These are phyloP conservation scores for Drosophila diplacantha DNA, from an alignment of 2,888 invertebrate species.

Conservation along the genomic window DNA sequence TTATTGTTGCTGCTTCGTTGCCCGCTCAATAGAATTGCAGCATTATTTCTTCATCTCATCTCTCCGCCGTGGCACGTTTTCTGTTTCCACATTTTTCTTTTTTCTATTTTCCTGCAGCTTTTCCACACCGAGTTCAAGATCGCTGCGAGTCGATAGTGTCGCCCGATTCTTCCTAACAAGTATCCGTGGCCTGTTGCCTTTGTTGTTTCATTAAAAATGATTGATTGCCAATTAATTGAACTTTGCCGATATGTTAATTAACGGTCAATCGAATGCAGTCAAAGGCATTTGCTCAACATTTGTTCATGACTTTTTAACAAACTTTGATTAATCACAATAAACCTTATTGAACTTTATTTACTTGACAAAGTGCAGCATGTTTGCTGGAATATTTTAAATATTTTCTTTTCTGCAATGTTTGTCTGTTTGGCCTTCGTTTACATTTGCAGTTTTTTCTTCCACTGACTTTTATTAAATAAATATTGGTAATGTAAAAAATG, in stretches of 20 bases:
- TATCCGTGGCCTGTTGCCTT: conserved; percentile 30
- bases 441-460: neutral
- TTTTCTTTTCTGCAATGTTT: conserved; percentile 1
- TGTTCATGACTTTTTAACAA: conserved; percentile 32
- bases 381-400: neutral
- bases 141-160: conserved; percentile 62
- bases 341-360: conserved; percentile 5
- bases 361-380: conserved; percentile 1
- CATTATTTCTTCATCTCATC: conserved; percentile 37
- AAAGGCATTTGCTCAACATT: conserved; percentile 16
- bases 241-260: conserved; percentile 74
- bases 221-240: conserved; percentile 75
- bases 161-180: conserved; percentile 46
- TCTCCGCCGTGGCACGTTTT: conserved; percentile 32
- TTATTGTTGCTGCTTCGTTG: conserved; percentile 38
- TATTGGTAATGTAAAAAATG: neutral
- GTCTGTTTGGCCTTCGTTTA: conserved; percentile 5
- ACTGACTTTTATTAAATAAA: neutral
- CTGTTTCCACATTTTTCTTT: conserved; percentile 24
- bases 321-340: conserved; percentile 30
- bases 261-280: conserved; percentile 53
- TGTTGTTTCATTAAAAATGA: conserved; percentile 73
- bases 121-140: conserved; percentile 54
- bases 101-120: conserved; percentile 13
- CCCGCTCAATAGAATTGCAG: conserved; percentile 36